Percentiles rank a stretch among this genome's conserved stretches.
These are phyloP conservation scores for Notothenia rossii DNA, from an alignment of 2,113 vertebrate species.

Conservation along the genomic window DNA sequence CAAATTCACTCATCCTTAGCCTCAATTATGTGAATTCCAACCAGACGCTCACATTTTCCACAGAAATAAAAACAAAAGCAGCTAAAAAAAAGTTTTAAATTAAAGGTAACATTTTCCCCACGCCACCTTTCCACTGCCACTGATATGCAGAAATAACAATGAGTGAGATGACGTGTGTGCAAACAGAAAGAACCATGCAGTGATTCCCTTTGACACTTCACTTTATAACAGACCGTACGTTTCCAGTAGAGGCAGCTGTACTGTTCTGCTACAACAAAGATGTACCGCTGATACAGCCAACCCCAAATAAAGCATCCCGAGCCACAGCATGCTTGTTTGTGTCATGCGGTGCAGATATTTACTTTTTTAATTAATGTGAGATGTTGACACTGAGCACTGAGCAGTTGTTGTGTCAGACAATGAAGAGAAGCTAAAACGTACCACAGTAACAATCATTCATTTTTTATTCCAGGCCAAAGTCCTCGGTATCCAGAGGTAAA, in stretches of 20 bases:
- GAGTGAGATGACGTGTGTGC: constrained; percentile 25
- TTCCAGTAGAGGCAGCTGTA: constrained; percentile 12
- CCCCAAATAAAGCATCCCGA: constrained; percentile 9
- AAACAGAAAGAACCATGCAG: constrained; percentile 43
- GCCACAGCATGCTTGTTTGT: constrained; percentile 44
- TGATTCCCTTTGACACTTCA: constrained; percentile 27
- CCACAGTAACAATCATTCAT: constrained; percentile 47
- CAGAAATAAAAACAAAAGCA: constrained; percentile 50
- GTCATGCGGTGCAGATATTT: constrained; percentile 49
- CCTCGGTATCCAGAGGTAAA: constrained; percentile 14
- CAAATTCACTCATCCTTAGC: constrained; percentile 41
- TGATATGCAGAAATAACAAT: constrained; percentile 26
- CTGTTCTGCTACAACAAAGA: background rate
- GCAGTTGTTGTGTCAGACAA: constrained; percentile 20
- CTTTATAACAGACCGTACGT: constrained; percentile 7
- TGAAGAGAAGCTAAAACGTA: constrained; percentile 36
- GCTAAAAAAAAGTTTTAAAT: constrained; percentile 46
- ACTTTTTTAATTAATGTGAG: constrained; percentile 46
- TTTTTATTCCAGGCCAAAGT: constrained; percentile 6
- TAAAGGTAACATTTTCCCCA: constrained; percentile 36
- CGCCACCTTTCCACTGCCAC: constrained; percentile 1
- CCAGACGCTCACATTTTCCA: constrained; percentile 12
- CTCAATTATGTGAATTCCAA: constrained; percentile 44
- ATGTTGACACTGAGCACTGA: constrained; percentile 35
- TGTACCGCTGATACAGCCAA: constrained; percentile 16